Evolutionary conservation across 2,797 vertebrate species (phyloP).

Genomic region (Onychomys leucogaster): DNA sequence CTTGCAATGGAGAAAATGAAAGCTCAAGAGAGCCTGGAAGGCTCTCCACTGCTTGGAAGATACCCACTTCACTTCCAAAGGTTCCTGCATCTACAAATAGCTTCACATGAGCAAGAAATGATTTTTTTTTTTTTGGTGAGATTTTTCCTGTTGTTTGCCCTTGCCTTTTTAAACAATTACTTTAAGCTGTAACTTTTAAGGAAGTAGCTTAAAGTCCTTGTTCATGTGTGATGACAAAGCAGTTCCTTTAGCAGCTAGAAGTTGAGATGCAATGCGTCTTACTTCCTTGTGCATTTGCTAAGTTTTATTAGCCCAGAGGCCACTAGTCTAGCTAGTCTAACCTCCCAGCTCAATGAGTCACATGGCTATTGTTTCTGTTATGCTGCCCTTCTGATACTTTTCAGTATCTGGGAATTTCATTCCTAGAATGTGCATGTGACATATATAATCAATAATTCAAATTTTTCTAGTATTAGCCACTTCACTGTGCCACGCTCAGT

Average conservation of each 20-base stretch:
- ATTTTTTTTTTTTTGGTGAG: background rate
- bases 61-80: background rate
- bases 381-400: constrained; percentile 26
- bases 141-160: background rate
- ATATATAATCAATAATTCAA: constrained; percentile 58
- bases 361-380: background rate
- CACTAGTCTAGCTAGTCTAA: background rate
- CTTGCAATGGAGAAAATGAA: background rate
- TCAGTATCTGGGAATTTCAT: background rate
- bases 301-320: background rate
- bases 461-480: constrained; percentile 35
- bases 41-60: background rate
- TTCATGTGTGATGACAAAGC: background rate
- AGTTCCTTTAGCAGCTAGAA: background rate
- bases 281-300: background rate
- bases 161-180: background rate
- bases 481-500: background rate
- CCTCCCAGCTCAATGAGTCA: background rate
- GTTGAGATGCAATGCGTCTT: background rate
- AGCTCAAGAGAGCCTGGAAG: background rate
- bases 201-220: background rate
- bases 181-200: background rate
- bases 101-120: background rate
- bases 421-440: background rate
- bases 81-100: background rate